Conservation (phyloP, 2,797 vertebrate genomes). For the Taeniopygia guttata region DNA sequence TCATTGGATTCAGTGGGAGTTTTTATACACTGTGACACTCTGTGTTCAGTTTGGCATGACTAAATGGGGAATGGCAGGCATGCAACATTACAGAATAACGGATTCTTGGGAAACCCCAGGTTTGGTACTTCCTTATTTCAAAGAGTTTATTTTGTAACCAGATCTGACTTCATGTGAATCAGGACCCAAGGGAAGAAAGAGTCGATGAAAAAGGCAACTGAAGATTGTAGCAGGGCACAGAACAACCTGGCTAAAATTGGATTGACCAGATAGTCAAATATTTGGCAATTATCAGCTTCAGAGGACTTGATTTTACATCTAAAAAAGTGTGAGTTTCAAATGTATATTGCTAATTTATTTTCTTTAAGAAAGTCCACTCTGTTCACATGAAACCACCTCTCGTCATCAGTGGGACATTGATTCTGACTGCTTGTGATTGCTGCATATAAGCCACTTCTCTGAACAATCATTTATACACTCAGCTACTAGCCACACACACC, state of each 20-base stretch:
- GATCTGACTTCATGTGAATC: not conserved
- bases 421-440: not conserved
- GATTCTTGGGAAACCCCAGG: not conserved
- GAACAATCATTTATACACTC: not conserved
- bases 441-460: not conserved
- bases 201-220: not conserved
- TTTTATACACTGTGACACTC: not conserved
- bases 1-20: not conserved
- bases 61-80: not conserved
- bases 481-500: not conserved
- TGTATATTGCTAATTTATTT: not conserved
- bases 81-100: not conserved
- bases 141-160: conserved; percentile 11
- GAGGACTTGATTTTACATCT: not conserved
- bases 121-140: conserved; percentile 1
- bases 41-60: not conserved
- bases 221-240: not conserved
- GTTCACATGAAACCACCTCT: not conserved
- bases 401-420: not conserved
- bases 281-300: not conserved
- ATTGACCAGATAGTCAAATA: not conserved
- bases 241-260: not conserved
- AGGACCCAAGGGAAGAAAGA: not conserved
- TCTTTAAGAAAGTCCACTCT: not conserved
- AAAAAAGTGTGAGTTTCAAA: not conserved